A percentile compares a stretch with the other conserved stretches of the same genome.
Evolutionary conservation across 2,888 invertebrate species (phyloP).

Genomic region (Troilus luridus): DNA sequence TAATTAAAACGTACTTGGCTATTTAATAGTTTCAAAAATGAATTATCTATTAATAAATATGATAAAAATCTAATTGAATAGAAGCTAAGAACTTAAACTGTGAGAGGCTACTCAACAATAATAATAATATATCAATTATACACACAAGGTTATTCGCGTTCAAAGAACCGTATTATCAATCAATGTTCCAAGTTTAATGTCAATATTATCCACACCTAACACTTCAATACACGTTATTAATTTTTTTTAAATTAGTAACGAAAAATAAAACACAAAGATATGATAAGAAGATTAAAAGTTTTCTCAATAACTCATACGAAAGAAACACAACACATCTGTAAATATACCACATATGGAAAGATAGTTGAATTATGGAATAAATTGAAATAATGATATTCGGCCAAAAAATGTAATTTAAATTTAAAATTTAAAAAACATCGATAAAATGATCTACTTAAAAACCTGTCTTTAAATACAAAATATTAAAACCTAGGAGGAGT

Average conservation of each 20-base stretch:
- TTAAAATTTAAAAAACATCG: too few species aligned
- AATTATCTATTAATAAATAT: not conserved
- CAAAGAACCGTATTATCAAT: not conserved
- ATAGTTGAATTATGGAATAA: not conserved
- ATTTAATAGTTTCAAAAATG: not conserved
- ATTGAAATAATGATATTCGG: too few species aligned
- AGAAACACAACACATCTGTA: too few species aligned
- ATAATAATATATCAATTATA: not conserved
- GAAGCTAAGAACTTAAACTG: not conserved
- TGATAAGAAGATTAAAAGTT: not conserved
- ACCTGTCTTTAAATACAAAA: too few species aligned
- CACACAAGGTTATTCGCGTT: not conserved
- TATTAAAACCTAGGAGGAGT: too few species aligned
- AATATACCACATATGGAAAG: not conserved
- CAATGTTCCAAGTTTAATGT: not conserved
- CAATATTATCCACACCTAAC: not conserved
- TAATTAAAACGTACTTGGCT: not conserved
- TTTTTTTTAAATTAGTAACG: not conserved
- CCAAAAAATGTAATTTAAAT: too few species aligned
- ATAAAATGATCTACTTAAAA: too few species aligned
- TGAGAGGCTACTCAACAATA: not conserved
- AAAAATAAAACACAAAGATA: not conserved
- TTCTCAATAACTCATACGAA: not conserved
- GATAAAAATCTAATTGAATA: slow-evolving; percentile 2
- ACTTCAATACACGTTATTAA: not conserved